A percentile compares a stretch with the other conserved stretches of the same genome.
Conservation (phyloP, 2,888 invertebrate genomes). For the Anagyrus pseudococci region DNA sequence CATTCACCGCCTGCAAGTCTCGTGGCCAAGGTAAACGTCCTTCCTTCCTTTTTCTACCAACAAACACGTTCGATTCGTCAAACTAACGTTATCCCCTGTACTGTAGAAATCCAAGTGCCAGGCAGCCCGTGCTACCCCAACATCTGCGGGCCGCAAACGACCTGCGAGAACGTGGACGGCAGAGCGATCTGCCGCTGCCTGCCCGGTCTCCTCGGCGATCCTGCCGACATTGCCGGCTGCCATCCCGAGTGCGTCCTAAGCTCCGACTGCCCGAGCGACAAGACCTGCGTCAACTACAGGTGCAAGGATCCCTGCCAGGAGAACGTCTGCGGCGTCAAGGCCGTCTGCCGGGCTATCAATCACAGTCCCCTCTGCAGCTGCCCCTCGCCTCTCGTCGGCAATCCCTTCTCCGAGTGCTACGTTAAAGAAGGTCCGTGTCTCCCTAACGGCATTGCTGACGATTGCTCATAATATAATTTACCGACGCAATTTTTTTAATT, state of each 20-base stretch:
- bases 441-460: not conserved
- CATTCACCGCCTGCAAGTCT: conserved; percentile 70
- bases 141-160: conserved; percentile 64
- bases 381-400: conserved; percentile 63
- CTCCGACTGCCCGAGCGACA: conserved; percentile 81
- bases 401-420: conserved; percentile 64
- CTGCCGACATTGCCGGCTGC: conserved; percentile 62
- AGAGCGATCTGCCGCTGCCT: conserved; percentile 62
- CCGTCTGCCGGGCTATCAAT: conserved; percentile 75
- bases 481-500: too few relatives aligned
- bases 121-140: conserved; percentile 62
- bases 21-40: conserved; percentile 12
- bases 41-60: too few relatives aligned
- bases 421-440: conserved; percentile 57
- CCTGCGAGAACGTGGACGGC: conserved; percentile 60
- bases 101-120: conserved; percentile 46
- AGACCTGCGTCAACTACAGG: conserved; percentile 81
- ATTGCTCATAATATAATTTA: not conserved
- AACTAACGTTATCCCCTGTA: too few relatives aligned
- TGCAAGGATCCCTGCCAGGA: conserved; percentile 83
- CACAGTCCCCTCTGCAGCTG: conserved; percentile 84
- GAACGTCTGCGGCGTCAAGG: conserved; percentile 80
- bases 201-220: conserved; percentile 59
- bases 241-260: conserved; percentile 63
- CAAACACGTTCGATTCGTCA: too few relatives aligned